Evolutionary conservation across 2,888 invertebrate genomes (phyloP).

Genomic region (Agonopterix arenella): DNA sequence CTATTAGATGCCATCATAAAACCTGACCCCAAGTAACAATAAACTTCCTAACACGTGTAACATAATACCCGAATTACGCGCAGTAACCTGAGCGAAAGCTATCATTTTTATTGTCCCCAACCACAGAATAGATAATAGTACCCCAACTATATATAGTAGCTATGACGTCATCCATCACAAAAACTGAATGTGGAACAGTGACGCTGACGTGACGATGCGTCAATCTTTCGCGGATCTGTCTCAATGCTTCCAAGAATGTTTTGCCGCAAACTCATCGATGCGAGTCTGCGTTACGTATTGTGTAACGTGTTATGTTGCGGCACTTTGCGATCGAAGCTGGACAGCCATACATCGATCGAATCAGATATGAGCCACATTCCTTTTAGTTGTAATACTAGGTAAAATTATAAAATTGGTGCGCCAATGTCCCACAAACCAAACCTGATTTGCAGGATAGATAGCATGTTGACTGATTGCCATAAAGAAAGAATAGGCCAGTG

Average conservation of each 20-base stretch:
- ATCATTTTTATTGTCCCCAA: constrained; percentile 8
- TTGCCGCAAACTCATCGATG: too few species aligned
- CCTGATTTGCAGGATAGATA: too few species aligned
- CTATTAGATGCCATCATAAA: neutral
- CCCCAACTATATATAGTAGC: neutral
- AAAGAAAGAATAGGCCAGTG: too few species aligned
- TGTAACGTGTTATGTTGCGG: too few species aligned
- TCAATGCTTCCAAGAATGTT: constrained; percentile 9
- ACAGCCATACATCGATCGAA: too few species aligned
- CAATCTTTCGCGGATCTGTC: constrained; percentile 14
- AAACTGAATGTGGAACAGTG: constrained; percentile 17
- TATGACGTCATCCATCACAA: constrained; percentile 25
- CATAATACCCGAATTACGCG: constrained; percentile 8
- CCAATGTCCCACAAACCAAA: too few species aligned
- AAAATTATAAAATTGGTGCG: too few species aligned
- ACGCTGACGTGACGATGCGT: constrained; percentile 15
- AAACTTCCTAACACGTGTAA: constrained; percentile 10
- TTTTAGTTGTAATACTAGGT: too few species aligned
- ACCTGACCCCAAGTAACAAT: constrained; percentile 10
- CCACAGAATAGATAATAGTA: neutral
- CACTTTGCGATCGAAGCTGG: too few species aligned
- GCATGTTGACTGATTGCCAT: too few species aligned
- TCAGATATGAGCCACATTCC: too few species aligned
- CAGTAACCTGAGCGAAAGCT: constrained; percentile 9
- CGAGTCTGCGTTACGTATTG: too few species aligned